Percentiles rank a stretch among this genome's conserved stretches.
phyloP scores from a whole-genome alignment of 2,797 vertebrate genomes.

The Rhinophrynus dorsalis region DNA sequence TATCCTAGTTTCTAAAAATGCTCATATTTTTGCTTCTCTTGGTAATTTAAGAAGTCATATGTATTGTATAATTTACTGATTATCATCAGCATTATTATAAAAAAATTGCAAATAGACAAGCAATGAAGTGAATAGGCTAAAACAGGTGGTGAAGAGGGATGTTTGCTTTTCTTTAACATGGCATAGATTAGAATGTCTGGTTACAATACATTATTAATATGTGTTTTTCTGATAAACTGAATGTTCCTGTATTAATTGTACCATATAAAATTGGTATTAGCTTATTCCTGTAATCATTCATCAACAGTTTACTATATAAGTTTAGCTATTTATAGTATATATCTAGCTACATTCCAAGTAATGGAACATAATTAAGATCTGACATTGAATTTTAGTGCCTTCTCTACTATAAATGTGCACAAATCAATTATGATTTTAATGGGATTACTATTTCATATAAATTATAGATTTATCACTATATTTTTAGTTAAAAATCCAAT shows the following conservation, averaged over 20 bases:
- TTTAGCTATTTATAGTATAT: slow-evolving; percentile 19
- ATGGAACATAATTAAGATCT: slow-evolving; percentile 9
- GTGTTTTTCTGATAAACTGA: slow-evolving; percentile 57
- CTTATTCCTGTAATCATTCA: slow-evolving; percentile 72
- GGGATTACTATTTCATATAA: slow-evolving; percentile 1
- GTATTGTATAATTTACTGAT: slow-evolving; percentile 62
- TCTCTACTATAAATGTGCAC: background rate
- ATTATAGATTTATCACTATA: slow-evolving; percentile 17
- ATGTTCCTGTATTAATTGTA: slow-evolving; percentile 62
- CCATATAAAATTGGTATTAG: slow-evolving; percentile 70
- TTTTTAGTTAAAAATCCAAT: background rate
- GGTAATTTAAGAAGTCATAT: slow-evolving; percentile 59
- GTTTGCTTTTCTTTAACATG: slow-evolving; percentile 61
- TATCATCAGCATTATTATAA: slow-evolving; percentile 62
- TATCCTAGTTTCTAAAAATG: slow-evolving; percentile 60
- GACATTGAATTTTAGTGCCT: background rate
- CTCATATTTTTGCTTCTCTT: slow-evolving; percentile 57
- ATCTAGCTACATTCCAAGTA: slow-evolving; percentile 37
- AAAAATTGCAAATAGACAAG: slow-evolving; percentile 67
- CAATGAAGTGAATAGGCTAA: slow-evolving; percentile 63
- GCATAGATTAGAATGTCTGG: slow-evolving; percentile 56
- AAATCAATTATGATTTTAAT: slow-evolving; percentile 28
- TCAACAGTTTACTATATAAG: slow-evolving; percentile 57
- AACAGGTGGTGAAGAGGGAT: slow-evolving; percentile 61
- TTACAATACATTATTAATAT: slow-evolving; percentile 69